Base-by-base conservation (phyloP, 2,797 vertebrate species). In the Antrozous pallidus region DNA sequence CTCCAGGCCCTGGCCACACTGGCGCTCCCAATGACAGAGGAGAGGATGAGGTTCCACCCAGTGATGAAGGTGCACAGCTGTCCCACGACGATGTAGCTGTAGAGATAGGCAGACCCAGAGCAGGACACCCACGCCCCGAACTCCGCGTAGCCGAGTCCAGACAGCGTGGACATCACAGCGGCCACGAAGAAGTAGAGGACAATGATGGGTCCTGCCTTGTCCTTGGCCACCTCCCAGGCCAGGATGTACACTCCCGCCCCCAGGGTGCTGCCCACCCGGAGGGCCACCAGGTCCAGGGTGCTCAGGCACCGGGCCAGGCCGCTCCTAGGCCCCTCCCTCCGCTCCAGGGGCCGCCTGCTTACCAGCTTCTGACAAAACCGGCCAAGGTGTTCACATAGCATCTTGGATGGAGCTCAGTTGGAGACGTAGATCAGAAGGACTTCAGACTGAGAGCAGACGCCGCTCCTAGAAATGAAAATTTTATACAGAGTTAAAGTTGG, bases 11-110 rank as follows among this genome's bases (percentile, higher is more conserved):
- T 98, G 40, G 99, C 99, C 75, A 99, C 99, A 0, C 99, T 99
- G 80, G 99, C 99, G 0, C 99, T 99, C 2, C 90, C 96, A 81
- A 99, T 99, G 88, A 99, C 98, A 0, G 99, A 99, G 4, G 99
- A 99, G 78, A 99, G 98, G 73, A 99, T 99, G 97, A 99, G 99
- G 97, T 99, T 99, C 99, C 99, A 99, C 1, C 99, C 99, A 0
- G 99, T 99, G 92, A 99, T 98, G 96, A 99, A 99, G 93, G 99
- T 99, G 98, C 99, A 99, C 88, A 99, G 98, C 96, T 99, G 99
- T 0, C 99, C 99, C 0, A 99, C 99, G 0, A 99, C 99, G 80
- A 99, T 99, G 0, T 99, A 99, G 97, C 99, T 99, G 98, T 99
- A 99, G 61, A 99, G 98, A 95, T 99, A 99, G 0, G 99, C 99